Base-by-base conservation (phyloP, 1,140 invertebrate species). In the Mactra quadrangularis region DNA sequence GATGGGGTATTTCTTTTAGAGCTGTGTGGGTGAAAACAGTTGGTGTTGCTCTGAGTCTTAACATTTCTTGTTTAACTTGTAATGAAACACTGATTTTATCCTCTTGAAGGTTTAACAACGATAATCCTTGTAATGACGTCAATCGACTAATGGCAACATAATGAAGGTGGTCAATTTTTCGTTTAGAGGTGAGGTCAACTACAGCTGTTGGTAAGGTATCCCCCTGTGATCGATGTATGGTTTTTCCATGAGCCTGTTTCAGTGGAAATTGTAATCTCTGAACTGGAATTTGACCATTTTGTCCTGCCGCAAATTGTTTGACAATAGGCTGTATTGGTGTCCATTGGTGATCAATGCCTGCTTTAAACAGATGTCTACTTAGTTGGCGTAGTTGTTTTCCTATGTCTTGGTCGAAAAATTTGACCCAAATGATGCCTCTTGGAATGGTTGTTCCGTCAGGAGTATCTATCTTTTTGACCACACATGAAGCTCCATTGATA, bases 21-120 rank as follows among this genome's bases (percentile, higher is more conserved):
- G 31, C 47, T 71, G n/a, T 17, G 22, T 3, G 31, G 19, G 33
- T 17, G 47, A 52, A 50, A 22, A 13, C 31, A 25, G 11, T 15
- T 19, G 19, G 3, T 15, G 11, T 50, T 50, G 22, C 29, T 71
- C 68, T 45, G 22, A 71, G 27, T 41, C 45, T 19, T 31, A 50
- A 11, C 62, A 66, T 66, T 41, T 38, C 62, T 19, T 15, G 1
- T 50, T 52, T 17, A n/a, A n/a, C n/a, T n/a, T n/a, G n/a, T n/a
- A n/a, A n/a, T n/a, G n/a, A n/a, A n/a, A n/a, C n/a, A n/a, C 38
- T 19, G 19, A 71, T 71, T 29, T 71, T 71, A 45, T 71, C 50
- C 25, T 17, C 11, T 4, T 71, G 17, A 13, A 71, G 22, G 45
- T 71, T 71, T 19, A 17, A 11, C 22, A 71, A 50, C 22, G 47